Evolutionary conservation across 92 coral and sea anemone species (phyloP).

Genomic region (Pocillopora grandis): DNA sequence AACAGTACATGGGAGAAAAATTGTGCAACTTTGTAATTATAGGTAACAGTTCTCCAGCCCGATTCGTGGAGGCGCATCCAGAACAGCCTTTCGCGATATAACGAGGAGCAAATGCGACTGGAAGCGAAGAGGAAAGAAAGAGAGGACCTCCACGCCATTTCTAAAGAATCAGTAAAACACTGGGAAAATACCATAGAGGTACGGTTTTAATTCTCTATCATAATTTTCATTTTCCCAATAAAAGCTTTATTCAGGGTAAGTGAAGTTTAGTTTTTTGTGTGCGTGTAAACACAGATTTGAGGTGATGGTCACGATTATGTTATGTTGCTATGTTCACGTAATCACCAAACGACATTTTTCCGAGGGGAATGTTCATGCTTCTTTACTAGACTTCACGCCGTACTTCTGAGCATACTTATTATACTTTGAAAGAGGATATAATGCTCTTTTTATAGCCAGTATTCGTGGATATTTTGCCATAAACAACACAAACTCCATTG

Average conservation of each 20-base stretch:
- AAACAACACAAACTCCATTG: too few relatives aligned
- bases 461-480: too few relatives aligned
- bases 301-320: too few relatives aligned
- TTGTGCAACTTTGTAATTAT: not conserved
- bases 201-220: not conserved
- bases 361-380: too few relatives aligned
- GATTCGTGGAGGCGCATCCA: slow-evolving; percentile 94
- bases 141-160: slow-evolving; percentile 78
- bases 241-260: not conserved
- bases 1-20: not conserved
- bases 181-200: slow-evolving; percentile 99
- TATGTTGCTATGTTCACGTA: too few relatives aligned
- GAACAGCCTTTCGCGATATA: slow-evolving; percentile 83
- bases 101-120: slow-evolving; percentile 86
- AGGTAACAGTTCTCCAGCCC: slow-evolving; percentile 97
- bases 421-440: too few relatives aligned
- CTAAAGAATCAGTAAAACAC: slow-evolving; percentile 85
- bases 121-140: slow-evolving; percentile 75
- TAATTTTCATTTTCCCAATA: not conserved
- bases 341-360: too few relatives aligned
- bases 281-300: too few relatives aligned
- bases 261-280: not conserved
- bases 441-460: too few relatives aligned
- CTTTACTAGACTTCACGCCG: too few relatives aligned
- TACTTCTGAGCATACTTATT: too few relatives aligned